These are phyloP conservation scores for Brachyistius frenatus DNA, from an alignment of 2,113 vertebrate genomes.

Conservation along the genomic window DNA sequence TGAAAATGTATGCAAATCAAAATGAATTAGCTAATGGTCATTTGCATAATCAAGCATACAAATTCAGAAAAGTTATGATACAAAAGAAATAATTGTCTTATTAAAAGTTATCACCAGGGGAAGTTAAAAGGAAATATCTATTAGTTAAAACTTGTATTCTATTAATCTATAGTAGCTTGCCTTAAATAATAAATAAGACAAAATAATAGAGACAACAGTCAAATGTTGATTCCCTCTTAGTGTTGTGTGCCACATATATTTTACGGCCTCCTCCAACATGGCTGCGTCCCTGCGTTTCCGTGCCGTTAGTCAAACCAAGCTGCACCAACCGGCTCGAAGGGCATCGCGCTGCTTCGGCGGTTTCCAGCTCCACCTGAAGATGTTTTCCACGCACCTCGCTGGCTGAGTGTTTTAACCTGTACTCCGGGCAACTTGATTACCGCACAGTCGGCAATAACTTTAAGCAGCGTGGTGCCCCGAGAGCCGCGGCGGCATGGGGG, in stretches of 20 bases:
- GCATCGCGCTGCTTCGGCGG: slow-evolving; percentile 29
- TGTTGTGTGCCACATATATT: not conserved
- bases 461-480: slow-evolving; percentile 51
- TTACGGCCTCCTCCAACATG: not conserved
- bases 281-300: not conserved
- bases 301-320: slow-evolving; percentile 20
- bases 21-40: too few species aligned
- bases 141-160: too few species aligned
- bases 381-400: slow-evolving; percentile 37
- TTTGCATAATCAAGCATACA: too few species aligned
- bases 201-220: too few species aligned
- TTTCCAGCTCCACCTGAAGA: slow-evolving; percentile 35
- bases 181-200: too few species aligned
- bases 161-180: too few species aligned
- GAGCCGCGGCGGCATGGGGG: slow-evolving; percentile 5
- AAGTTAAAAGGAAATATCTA: too few species aligned
- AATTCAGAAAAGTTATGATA: too few species aligned
- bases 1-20: too few species aligned
- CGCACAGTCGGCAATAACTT: slow-evolving; percentile 48
- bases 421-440: slow-evolving; percentile 59
- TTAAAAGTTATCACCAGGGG: too few species aligned
- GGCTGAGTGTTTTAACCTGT: slow-evolving; percentile 35
- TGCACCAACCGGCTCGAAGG: slow-evolving; percentile 10
- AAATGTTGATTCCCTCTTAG: not conserved
- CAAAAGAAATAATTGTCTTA: too few species aligned